These are phyloP conservation scores for Dicranocentrus wangi DNA, from an alignment of 2,888 invertebrate genomes.

Conservation along the genomic window DNA sequence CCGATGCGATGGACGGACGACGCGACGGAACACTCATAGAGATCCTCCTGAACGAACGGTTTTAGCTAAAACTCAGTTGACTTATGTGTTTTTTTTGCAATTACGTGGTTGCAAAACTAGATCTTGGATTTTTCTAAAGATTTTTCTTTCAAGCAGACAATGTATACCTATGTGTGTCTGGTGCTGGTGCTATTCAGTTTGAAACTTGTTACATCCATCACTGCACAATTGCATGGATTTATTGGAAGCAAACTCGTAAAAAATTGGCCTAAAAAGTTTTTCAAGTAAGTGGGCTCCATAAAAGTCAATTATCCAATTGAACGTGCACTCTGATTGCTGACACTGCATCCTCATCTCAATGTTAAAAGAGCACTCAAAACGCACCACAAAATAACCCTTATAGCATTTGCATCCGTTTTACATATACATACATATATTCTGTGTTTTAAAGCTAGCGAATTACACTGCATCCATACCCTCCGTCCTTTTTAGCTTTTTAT, in stretches of 20 bases:
- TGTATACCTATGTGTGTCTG: no score
- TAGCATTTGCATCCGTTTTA: not conserved
- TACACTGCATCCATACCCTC: not conserved
- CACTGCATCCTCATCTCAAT: not conserved
- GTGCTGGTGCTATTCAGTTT: no score
- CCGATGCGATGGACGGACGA: slow-evolving; percentile 9
- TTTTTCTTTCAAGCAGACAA: not conserved
- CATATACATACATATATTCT: not conserved
- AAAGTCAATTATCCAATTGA: slow-evolving; percentile 67
- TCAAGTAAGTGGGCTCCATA: slow-evolving; percentile 44
- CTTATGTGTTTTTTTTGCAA: slow-evolving; percentile 22
- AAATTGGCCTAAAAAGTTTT: not conserved
- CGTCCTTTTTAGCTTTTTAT: slow-evolving; percentile 5
- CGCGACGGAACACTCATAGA: not conserved
- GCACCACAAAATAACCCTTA: not conserved
- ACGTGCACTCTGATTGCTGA: slow-evolving; percentile 9
- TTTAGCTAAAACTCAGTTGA: no score
- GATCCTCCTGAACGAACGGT: no score
- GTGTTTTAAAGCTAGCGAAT: not conserved
- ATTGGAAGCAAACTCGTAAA: not conserved
- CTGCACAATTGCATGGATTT: no score
- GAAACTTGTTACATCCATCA: no score
- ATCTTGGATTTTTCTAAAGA: not conserved
- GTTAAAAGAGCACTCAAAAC: no score
- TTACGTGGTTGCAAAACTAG: not conserved